Evolutionary conservation across 2,888 invertebrate genomes (phyloP), one percentile per base, ranked within the genome.

Genomic region (Harpalus rufipes): DNA sequence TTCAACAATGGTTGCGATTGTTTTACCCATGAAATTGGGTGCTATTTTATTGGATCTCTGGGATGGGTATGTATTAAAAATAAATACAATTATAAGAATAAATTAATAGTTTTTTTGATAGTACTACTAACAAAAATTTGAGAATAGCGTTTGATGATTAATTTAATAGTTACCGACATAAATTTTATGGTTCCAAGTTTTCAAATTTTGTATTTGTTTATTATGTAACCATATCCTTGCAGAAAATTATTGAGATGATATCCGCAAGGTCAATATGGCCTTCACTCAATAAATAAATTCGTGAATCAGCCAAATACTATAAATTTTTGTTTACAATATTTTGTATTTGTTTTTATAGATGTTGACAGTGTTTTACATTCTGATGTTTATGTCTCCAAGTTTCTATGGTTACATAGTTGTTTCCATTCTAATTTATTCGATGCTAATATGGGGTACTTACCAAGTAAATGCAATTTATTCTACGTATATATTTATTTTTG

Each of bases 301-400:
- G 44, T 51, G 2, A 51, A 32, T 4, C 12, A 51, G 2, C 12
- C 12, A 51, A 12, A 12, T 51, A 51, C 8, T 51, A 51, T 51
- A 51, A 51, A 51, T 51, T 51, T 51, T 2, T 51, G 4, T 51
- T 51, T 51, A 12, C 44, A 51, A 0, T 10, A 51, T 51, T 8
- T 12, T 51, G 10, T 51, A 51, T 12, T 87, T 16, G 87, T 86
- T 32, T 25, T 61, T 61, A 21, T 18, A 41, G 41, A 39, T 81
- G 12, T 18, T 81, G 44, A 63, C 16, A 6, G 25, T 18, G n/a
- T 25, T 79, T 39, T 58, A 79, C 25, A 56, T 79, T 32, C 25
- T 59, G n/a, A 59, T 59, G 58, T 59, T 61, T 12, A 21, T n/a
- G 16, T 39, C 58, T 12, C 39, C 79, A 10, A 51, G 58, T 79